Conservation (phyloP, 2,888 invertebrate species). For the Scaptomyza reducta region DNA sequence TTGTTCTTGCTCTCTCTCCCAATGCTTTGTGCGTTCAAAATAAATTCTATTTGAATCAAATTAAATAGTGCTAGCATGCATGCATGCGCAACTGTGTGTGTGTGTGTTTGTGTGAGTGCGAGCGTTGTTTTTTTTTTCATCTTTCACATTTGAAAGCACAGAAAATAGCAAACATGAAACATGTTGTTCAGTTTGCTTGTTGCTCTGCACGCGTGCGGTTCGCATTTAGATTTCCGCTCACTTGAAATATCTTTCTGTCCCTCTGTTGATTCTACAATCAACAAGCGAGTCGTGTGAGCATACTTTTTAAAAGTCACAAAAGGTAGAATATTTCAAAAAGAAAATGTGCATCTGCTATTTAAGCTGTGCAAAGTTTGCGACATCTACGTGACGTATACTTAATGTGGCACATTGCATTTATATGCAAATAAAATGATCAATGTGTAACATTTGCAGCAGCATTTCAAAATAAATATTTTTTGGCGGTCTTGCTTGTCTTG, state of each 20-base stretch:
- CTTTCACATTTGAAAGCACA: slow-evolving; percentile 66
- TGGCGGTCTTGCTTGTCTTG: slow-evolving; percentile 50
- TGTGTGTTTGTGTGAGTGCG: slow-evolving; percentile 25
- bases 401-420: slow-evolving; percentile 42
- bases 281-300: slow-evolving; percentile 15
- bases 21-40: slow-evolving; percentile 58
- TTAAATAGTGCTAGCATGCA: slow-evolving; percentile 71
- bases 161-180: slow-evolving; percentile 75
- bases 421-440: slow-evolving; percentile 13
- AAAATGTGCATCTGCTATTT: slow-evolving; percentile 55
- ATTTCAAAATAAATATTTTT: slow-evolving; percentile 24
- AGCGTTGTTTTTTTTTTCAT: slow-evolving; percentile 58
- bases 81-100: slow-evolving; percentile 24
- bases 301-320: slow-evolving; percentile 48
- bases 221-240: slow-evolving; percentile 33
- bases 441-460: slow-evolving; percentile 27
- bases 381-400: slow-evolving; percentile 67
- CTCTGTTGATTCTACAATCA: slow-evolving; percentile 4
- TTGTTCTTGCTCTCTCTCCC: slow-evolving; percentile 30
- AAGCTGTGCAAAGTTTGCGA: slow-evolving; percentile 66
- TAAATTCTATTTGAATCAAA: slow-evolving; percentile 70
- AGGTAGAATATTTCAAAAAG: slow-evolving; percentile 59
- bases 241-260: background rate
- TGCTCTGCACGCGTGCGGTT: slow-evolving; percentile 80
- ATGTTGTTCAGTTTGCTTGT: slow-evolving; percentile 81